Base-by-base conservation (phyloP, 2,888 invertebrate species). In the Brachyopa scutellaris region DNA sequence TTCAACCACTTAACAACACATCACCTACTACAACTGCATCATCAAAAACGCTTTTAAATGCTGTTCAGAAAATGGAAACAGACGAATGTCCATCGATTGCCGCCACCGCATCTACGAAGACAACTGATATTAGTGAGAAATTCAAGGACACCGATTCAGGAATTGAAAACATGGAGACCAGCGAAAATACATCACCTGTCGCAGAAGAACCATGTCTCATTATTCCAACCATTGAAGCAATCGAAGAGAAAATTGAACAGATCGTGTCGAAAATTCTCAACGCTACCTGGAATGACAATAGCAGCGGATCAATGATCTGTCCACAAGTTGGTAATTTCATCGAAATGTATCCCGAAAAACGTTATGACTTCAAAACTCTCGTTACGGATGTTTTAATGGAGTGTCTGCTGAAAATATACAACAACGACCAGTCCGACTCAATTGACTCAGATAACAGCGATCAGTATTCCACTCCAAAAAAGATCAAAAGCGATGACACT, bases 151-250 rank as follows among this genome's bases (percentile, higher is more conserved):
- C 93, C 31, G 94, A 94, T 89, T 94, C 94, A 5, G 94, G 94
- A 15, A 94, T 94, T 86, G 95, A 95, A 89, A 94, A 93, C 85
- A 95, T 95, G 95, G 95, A 95, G 89, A 92, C 90, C 74, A 87
- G 87, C 82, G 86, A 86, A 53, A 85, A 84, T 21, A 57, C 69
- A 53, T 74, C 85, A 47, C 73, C 85, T 3, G 49, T 59, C 13
- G 59, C 70, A 15, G 76, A 70, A 17, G 67, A 62, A 15, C 49
- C 74, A 15, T 77, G 78, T n/a, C 53, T 80, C 8, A 47, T 73
- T 26, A 67, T 78, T 2, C 72, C 70, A 57, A 62, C 78, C 2
- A 83, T 77, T 57, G 82, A 19, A 91, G 82, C 77, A 19, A 69
- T 91, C 86, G 91, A 93, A 23, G 90, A 90, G 69, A 90, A 88